These are phyloP conservation scores for Oryctes rhinoceros DNA, from an alignment of 1,140 invertebrate species.

Conservation along the genomic window DNA sequence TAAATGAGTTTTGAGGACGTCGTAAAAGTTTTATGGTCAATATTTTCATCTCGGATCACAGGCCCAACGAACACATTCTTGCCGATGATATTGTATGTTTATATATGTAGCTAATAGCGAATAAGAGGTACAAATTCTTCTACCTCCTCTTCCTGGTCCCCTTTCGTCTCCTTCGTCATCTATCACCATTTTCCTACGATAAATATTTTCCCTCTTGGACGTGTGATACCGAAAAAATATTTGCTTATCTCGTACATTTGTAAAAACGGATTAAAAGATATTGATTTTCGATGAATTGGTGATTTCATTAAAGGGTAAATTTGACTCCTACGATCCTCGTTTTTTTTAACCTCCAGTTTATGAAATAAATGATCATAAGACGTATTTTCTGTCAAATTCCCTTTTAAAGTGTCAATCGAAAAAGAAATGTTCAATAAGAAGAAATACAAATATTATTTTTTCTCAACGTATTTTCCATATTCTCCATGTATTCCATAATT, in stretches of 20 bases:
- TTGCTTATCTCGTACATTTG: neutral
- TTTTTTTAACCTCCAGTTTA: too few species aligned
- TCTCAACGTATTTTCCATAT: too few species aligned
- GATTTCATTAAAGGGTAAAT: too few species aligned
- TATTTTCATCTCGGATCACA: conserved; percentile 14
- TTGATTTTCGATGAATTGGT: neutral
- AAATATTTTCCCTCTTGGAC: neutral
- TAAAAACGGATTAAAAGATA: conserved; percentile 6
- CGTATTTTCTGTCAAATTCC: too few species aligned
- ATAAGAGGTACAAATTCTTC: neutral
- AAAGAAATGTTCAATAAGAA: too few species aligned
- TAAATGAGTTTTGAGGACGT: conserved; percentile 15
- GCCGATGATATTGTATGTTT: conserved; percentile 9
- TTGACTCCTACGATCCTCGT: too few species aligned
- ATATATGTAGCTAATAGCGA: conserved; percentile 13
- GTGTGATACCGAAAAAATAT: conserved; percentile 3
- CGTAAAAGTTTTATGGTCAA: conserved; percentile 15
- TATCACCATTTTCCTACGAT: neutral
- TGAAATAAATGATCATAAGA: too few species aligned
- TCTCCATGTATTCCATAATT: too few species aligned
- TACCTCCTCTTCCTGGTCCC: too few species aligned
- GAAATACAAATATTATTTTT: too few species aligned
- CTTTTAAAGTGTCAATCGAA: too few species aligned
- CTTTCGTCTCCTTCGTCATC: too few species aligned
- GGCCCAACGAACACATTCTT: neutral